These are phyloP conservation scores for Bruchidius siliquastri DNA, from an alignment of 2,888 invertebrate species.

Conservation along the genomic window DNA sequence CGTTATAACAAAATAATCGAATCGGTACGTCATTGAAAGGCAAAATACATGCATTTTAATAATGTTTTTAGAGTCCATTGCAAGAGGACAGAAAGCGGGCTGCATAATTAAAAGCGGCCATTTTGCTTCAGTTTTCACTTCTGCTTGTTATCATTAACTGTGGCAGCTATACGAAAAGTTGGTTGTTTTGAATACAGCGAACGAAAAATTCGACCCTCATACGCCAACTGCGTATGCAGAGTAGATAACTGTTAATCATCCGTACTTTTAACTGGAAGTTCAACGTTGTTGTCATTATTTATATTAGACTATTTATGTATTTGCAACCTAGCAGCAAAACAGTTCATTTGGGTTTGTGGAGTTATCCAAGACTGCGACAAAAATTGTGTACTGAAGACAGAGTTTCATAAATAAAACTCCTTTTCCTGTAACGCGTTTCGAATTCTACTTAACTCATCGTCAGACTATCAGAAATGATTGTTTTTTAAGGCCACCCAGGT, in stretches of 20 bases:
- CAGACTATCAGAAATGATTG: too few relatives aligned
- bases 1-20: not conserved
- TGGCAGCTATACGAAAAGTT: not conserved
- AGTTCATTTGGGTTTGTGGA: too few relatives aligned
- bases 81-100: not conserved
- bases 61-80: too few relatives aligned
- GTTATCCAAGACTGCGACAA: too few relatives aligned
- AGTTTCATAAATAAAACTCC: too few relatives aligned
- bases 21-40: not conserved
- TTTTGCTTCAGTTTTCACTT: not conserved
- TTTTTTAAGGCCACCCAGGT: too few relatives aligned
- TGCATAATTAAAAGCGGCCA: not conserved
- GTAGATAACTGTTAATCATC: not conserved
- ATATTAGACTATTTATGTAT: too few relatives aligned
- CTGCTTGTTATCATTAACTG: not conserved
- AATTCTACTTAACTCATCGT: too few relatives aligned
- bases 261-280: not conserved
- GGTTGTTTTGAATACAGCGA: not conserved
- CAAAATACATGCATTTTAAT: not conserved
- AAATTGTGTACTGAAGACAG: too few relatives aligned
- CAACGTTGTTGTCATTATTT: not conserved
- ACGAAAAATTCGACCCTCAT: not conserved
- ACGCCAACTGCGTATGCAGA: not conserved
- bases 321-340: too few relatives aligned
- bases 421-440: too few relatives aligned